Evolutionary conservation across 2,888 invertebrate genomes (phyloP).

Genomic region (Eueremaeus valkanovi): DNA sequence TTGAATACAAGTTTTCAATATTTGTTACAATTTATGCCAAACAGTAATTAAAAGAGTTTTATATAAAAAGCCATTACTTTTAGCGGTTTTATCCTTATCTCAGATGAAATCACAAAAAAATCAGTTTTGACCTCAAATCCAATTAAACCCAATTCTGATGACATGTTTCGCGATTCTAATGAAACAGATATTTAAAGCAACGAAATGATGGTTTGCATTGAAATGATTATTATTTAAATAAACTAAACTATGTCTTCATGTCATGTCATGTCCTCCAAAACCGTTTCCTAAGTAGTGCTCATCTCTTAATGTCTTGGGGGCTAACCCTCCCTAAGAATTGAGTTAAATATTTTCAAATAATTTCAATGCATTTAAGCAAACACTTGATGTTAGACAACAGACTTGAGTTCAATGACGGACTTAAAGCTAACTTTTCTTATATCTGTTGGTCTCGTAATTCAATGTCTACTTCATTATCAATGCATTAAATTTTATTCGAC

Average conservation of each 20-base stretch:
- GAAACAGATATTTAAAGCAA: background rate
- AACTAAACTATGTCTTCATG: background rate
- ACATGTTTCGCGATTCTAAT: background rate
- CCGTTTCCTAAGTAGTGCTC: no score
- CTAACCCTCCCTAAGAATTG: no score
- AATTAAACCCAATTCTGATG: background rate
- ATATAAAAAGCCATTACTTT: background rate
- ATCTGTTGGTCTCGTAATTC: background rate
- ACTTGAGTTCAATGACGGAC: conserved; percentile 18
- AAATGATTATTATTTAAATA: background rate
- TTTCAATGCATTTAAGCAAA: background rate
- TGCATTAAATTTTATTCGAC: background rate
- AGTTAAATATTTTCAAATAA: background rate
- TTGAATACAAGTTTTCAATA: background rate
- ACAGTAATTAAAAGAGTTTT: background rate
- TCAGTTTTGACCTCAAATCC: conserved; percentile 2
- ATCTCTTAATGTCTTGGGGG: no score
- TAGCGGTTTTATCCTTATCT: background rate
- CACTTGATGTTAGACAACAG: background rate
- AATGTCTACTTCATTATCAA: background rate
- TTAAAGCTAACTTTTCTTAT: background rate
- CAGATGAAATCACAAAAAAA: background rate
- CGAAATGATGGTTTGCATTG: background rate
- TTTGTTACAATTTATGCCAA: background rate
- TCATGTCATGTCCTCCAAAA: no score